Percentiles rank a stretch among this genome's conserved stretches.
Conservation (phyloP, 1,140 invertebrate species). For the Papilio glaucus region DNA sequence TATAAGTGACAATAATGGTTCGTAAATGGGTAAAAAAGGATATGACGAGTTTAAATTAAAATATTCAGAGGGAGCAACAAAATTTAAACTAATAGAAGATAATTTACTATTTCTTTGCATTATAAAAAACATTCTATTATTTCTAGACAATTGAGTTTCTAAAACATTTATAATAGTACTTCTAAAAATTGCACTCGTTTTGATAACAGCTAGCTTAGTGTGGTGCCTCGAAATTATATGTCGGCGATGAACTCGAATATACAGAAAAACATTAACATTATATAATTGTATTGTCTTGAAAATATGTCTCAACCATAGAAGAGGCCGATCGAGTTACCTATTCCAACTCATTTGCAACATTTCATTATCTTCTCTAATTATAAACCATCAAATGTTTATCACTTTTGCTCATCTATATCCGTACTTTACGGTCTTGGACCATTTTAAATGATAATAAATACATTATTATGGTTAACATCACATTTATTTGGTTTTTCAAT, state of each 20-base stretch:
- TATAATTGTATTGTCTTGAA: conserved; percentile 23
- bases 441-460: conserved; percentile 31
- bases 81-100: not conserved
- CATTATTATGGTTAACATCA: conserved; percentile 31
- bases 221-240: not conserved
- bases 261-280: not conserved
- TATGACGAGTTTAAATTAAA: not conserved
- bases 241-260: not conserved
- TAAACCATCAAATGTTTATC: conserved; percentile 14
- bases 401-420: conserved; percentile 16
- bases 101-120: not conserved
- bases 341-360: not conserved
- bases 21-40: not conserved
- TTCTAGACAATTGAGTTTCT: not conserved
- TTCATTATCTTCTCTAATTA: conserved; percentile 20
- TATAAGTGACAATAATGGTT: not conserved
- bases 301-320: not conserved
- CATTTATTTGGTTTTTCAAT: conserved; percentile 33
- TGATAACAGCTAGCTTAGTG: not conserved
- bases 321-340: not conserved
- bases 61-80: not conserved
- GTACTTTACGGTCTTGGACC: conserved; percentile 30
- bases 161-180: not conserved
- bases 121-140: not conserved
- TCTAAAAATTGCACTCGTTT: conserved; percentile 10